phyloP scores from a whole-genome alignment of 2,113 vertebrate genomes.

The Mobula hypostoma region DNA sequence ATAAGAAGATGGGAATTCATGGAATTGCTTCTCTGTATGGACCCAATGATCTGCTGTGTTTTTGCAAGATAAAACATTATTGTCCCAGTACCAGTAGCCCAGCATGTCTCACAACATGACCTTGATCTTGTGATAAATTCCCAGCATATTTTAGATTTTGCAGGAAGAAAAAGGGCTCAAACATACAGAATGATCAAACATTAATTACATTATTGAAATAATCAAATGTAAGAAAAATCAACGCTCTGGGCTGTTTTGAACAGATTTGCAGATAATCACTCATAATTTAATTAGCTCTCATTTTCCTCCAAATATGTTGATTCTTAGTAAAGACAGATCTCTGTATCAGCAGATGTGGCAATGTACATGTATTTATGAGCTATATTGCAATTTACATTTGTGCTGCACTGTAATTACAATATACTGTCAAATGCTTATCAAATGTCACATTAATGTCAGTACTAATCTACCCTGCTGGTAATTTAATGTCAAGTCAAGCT shows the following conservation, averaged over 20 bases:
- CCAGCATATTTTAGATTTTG: neutral
- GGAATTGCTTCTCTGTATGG: too few relatives aligned
- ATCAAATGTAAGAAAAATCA: neutral
- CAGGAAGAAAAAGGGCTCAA: neutral
- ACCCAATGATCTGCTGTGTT: too few relatives aligned
- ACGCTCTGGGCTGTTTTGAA: too few relatives aligned
- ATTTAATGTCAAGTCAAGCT: neutral
- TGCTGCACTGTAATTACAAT: neutral
- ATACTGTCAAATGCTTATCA: neutral
- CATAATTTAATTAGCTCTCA: neutral
- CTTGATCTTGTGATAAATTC: neutral
- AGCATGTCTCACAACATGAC: neutral
- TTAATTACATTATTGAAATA: neutral
- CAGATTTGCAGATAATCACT: neutral
- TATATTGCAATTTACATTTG: constrained; percentile 7
- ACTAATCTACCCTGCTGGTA: neutral
- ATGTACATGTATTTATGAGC: neutral
- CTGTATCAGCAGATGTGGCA: neutral
- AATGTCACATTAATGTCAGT: neutral
- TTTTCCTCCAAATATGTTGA: neutral
- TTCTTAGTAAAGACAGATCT: neutral
- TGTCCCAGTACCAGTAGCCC: neutral
- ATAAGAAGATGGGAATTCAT: too few relatives aligned
- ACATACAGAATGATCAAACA: neutral
- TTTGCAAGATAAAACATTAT: neutral